A percentile compares a stretch with the other conserved stretches of the same genome.
Conservation (phyloP, 2,113 vertebrate species). For the Meleagris gallopavo region DNA sequence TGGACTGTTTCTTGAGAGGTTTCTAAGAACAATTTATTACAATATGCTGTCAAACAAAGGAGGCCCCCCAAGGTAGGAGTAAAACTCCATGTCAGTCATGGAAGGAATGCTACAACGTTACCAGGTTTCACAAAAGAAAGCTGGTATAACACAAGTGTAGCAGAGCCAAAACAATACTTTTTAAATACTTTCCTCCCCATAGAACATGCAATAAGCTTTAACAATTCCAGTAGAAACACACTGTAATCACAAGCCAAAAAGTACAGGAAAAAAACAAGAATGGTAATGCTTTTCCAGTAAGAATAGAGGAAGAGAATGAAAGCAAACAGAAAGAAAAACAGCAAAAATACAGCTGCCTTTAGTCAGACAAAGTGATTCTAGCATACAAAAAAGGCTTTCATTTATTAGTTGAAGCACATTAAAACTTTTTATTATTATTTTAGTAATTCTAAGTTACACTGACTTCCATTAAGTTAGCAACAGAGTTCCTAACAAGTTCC, state of each 20-base stretch:
- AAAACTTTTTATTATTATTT: neutral
- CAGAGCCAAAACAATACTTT: neutral
- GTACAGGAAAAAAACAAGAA: neutral
- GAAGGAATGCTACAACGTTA: neutral
- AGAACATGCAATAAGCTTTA: neutral
- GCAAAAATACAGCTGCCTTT: neutral
- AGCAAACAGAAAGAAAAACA: neutral
- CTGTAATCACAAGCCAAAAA: neutral
- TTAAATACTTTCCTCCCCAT: too few relatives aligned
- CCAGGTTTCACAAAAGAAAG: neutral
- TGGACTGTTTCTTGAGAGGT: neutral
- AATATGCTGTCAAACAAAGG: neutral
- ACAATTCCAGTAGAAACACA: neutral
- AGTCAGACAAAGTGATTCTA: neutral
- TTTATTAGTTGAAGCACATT: neutral
- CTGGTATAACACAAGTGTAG: neutral
- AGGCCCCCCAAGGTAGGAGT: neutral
- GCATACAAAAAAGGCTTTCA: neutral
- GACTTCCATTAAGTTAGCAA: neutral
- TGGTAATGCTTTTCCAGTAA: neutral
- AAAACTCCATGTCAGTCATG: neutral
- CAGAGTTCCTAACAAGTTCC: neutral
- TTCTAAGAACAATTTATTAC: neutral
- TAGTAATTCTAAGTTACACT: neutral
- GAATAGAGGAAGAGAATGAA: neutral